Evolutionary conservation across 2,888 invertebrate species (phyloP).

Genomic region (Drosophila percnosoma): DNA sequence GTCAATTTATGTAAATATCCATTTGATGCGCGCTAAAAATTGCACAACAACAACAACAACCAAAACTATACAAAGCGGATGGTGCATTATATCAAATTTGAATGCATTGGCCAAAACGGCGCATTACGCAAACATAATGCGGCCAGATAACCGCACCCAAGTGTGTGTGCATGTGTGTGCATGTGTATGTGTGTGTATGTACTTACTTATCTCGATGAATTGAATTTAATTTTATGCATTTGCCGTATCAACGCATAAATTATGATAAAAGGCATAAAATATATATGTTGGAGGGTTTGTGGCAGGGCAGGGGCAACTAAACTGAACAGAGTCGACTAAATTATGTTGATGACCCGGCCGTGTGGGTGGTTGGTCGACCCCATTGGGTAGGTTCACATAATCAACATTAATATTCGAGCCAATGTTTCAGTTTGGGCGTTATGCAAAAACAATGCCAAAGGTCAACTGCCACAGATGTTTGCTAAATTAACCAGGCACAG

Average conservation of each 20-base stretch:
- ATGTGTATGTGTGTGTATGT: constrained; percentile 1
- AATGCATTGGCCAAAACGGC: constrained; percentile 59
- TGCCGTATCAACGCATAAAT: constrained; percentile 70
- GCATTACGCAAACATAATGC: constrained; percentile 62
- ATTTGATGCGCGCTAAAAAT: constrained; percentile 15
- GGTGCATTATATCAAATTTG: constrained; percentile 63
- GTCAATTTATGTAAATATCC: constrained; percentile 59
- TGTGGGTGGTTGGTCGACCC: constrained; percentile 4
- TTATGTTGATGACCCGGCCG: constrained; percentile 56
- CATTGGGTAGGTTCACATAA: constrained; percentile 18
- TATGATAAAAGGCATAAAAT: constrained; percentile 72
- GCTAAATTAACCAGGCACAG: constrained; percentile 46
- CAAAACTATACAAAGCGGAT: constrained; percentile 16
- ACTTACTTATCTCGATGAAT: constrained; percentile 41
- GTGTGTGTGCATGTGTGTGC: constrained; percentile 3
- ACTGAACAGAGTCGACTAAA: constrained; percentile 55
- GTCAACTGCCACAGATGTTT: constrained; percentile 62
- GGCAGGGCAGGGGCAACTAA: constrained; percentile 21
- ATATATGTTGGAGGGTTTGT: constrained; percentile 29
- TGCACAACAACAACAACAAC: neutral
- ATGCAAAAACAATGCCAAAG: constrained; percentile 62
- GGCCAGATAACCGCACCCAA: constrained; percentile 28
- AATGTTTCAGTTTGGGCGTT: constrained; percentile 26
- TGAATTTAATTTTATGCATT: constrained; percentile 73
- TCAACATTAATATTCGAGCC: constrained; percentile 37